Evolutionary conservation across 1,140 invertebrate genomes (phyloP), one percentile per base, ranked within the genome.

Genomic region (Brachionus manjavacas): DNA sequence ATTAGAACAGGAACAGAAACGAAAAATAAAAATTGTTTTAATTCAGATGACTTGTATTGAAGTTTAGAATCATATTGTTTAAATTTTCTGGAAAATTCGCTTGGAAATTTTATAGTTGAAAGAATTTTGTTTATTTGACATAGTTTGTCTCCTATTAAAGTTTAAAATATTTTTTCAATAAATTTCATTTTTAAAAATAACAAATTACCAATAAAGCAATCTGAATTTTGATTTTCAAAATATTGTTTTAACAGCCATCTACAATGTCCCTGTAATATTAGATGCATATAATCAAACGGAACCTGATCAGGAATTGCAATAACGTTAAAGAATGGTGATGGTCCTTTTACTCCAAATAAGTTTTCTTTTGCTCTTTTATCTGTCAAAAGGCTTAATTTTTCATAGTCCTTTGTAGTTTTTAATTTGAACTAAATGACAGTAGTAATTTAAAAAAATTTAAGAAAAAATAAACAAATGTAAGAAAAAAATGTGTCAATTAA

Each of bases 1-100:
- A 64, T 64, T 64, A 64, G 23, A 16, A 64, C n/a, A 64, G 55
- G 55, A 64, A 64, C 55, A 64, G 55, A 64, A 64, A 64, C 55
- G 23, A 20, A 64, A 64, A 64, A 64, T 64, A 64, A 20, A 64
- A 64, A 64, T 25, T 20, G 23, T 64, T 25, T 64, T 25, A 64
- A 25, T 25, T 64, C 55, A 25, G 55, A 64, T 64, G 55, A 64
- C 55, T 64, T 64, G 55, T 20, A 64, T 25, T 64, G n/a, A 16
- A 64, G n/a, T 64, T 64, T 64, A 20, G n/a, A 20, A 25, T 64
- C 55, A 64, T 20, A 20, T 64, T 20, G n/a, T 20, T 64, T 64
- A 25, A 64, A 64, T 64, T 64, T 64, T 64, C 55, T 64, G 55
- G n/a, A 20, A 25, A 64, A 64, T 20, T 64, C 55, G 23, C 23